phyloP scores from a whole-genome alignment of 2,888 invertebrate species.

The Julus scanicus region DNA sequence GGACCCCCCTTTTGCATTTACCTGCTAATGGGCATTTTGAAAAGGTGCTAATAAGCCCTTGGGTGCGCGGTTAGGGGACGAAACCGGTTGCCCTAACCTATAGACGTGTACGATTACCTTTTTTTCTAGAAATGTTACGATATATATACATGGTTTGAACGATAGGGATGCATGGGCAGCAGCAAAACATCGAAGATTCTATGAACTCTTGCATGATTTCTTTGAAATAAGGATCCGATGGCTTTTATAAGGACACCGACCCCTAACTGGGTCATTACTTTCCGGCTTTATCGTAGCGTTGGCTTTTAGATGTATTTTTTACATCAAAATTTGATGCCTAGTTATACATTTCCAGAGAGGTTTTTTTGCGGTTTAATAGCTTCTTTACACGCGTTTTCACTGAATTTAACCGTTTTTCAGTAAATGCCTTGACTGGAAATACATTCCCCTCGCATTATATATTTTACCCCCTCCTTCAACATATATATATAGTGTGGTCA shows the following conservation, averaged over 20 bases:
- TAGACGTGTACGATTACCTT: background rate
- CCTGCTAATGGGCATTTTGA: slow-evolving; percentile 30
- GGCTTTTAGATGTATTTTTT: background rate
- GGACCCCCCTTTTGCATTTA: slow-evolving; percentile 35
- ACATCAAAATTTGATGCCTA: background rate
- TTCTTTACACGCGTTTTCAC: background rate
- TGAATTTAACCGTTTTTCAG: background rate
- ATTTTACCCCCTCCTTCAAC: too few species aligned
- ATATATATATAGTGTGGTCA: too few species aligned
- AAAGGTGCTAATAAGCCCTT: slow-evolving; percentile 25
- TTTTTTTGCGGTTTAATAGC: background rate
- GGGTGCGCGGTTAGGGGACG: background rate
- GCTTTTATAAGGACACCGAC: background rate
- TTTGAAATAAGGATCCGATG: background rate
- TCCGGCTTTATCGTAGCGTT: background rate
- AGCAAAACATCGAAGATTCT: background rate
- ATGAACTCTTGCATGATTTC: background rate
- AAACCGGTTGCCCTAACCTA: background rate
- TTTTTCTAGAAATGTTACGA: background rate
- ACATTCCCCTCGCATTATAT: too few species aligned
- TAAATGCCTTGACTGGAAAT: background rate
- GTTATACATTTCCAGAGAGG: background rate
- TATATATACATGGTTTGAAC: background rate
- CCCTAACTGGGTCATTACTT: background rate
- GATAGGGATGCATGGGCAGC: background rate